phyloP scores from a whole-genome alignment of 2,888 invertebrate genomes.

The Drosophila kokeensis region DNA sequence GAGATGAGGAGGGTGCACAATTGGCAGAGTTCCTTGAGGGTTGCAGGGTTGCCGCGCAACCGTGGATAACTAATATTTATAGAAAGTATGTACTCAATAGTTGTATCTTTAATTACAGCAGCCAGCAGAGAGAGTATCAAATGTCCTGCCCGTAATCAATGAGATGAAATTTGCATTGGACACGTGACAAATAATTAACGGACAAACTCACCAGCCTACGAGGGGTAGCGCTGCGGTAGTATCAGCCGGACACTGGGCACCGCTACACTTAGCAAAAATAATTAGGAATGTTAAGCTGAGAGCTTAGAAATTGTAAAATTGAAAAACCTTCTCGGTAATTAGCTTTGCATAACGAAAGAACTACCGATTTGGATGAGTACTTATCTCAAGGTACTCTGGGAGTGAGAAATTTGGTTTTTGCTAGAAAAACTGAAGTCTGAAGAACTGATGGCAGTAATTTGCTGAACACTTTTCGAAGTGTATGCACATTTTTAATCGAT shows the following conservation, averaged over 20 bases:
- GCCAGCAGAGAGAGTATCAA: conserved; percentile 65
- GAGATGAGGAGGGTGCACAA: conserved; percentile 43
- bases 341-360: neutral
- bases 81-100: conserved; percentile 31
- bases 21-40: conserved; percentile 45
- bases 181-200: conserved; percentile 83
- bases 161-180: conserved; percentile 82
- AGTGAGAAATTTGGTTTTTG: neutral
- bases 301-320: too few species aligned
- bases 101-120: conserved; percentile 70
- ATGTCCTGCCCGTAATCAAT: conserved; percentile 76
- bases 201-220: conserved; percentile 9
- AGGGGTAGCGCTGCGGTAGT: neutral
- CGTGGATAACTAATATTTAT: conserved; percentile 37
- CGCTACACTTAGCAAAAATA: conserved; percentile 27
- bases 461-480: conserved; percentile 26
- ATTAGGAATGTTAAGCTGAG: neutral
- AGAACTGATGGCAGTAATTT: neutral
- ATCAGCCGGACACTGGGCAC: conserved; percentile 11
- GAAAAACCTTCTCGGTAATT: neutral
- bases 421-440: neutral
- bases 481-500: conserved; percentile 57
- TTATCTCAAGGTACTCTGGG: neutral
- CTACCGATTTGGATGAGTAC: neutral
- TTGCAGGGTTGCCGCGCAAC: conserved; percentile 28